Conservation (phyloP, 2,797 vertebrate species). For the Tauraco hartlaubi region DNA sequence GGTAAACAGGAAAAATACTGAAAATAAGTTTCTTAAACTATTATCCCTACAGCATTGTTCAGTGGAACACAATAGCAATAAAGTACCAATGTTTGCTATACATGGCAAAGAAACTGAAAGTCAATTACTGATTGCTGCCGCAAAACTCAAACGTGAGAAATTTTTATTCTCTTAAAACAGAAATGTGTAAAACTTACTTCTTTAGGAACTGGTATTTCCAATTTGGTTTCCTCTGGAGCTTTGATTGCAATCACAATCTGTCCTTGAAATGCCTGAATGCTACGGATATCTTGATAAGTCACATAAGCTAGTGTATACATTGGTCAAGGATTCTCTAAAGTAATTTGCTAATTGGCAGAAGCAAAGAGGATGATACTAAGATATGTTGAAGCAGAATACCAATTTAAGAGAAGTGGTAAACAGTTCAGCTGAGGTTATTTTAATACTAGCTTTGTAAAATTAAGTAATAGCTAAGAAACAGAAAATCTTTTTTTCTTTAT, state of each 20-base stretch:
- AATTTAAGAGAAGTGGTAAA: not conserved
- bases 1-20: not conserved
- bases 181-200: slow-evolving; percentile 79
- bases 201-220: slow-evolving; percentile 90
- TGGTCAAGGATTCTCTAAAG: slow-evolving; percentile 55
- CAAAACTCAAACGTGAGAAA: not conserved
- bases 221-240: slow-evolving; percentile 91
- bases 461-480: not conserved
- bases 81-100: not conserved
- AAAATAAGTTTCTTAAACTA: not conserved
- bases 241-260: slow-evolving; percentile 91
- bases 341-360: not conserved
- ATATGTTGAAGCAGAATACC: not conserved
- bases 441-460: not conserved
- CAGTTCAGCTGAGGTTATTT: not conserved
- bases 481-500: not conserved
- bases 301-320: slow-evolving; percentile 88
- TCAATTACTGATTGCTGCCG: not conserved
- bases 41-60: not conserved
- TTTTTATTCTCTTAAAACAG: not conserved
- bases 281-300: slow-evolving; percentile 89
- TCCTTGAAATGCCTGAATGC: slow-evolving; percentile 85
- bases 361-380: not conserved
- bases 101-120: not conserved
- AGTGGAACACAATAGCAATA: not conserved